phyloP scores from a whole-genome alignment of 2,113 vertebrate species.

The Scolopax mira region DNA sequence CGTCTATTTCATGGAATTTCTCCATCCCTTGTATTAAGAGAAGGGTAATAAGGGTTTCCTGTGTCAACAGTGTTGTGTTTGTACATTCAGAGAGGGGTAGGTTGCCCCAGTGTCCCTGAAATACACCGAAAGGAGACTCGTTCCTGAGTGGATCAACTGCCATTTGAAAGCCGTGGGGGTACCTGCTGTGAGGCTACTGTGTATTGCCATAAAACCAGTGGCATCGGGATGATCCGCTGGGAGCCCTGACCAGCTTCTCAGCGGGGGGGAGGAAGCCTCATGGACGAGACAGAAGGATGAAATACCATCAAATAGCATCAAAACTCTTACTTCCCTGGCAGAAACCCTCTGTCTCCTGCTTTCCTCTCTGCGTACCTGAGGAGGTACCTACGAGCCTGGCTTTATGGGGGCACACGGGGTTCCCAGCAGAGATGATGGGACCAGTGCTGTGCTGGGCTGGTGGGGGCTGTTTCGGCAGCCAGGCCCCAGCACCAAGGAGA shows the following conservation, averaged over 20 bases:
- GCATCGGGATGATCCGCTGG: rapidly evolving
- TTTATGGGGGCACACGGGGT: not conserved
- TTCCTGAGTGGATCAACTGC: not conserved
- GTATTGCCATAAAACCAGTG: not conserved
- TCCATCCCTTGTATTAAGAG: not conserved
- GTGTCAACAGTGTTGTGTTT: not conserved
- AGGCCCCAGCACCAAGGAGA: no score
- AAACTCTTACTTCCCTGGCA: not conserved
- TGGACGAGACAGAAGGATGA: not conserved
- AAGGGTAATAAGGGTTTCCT: rapidly evolving
- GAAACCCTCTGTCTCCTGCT: not conserved
- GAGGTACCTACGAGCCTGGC: rapidly evolving
- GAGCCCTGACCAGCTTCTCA: not conserved
- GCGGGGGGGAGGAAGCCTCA: not conserved
- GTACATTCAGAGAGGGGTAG: not conserved
- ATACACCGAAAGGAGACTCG: not conserved
- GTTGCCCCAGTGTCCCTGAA: not conserved
- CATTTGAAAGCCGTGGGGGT: rapidly evolving
- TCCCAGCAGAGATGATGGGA: not conserved
- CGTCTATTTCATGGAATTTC: not conserved
- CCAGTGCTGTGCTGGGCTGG: not conserved
- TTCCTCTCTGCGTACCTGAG: not conserved
- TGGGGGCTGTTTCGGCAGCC: not conserved
- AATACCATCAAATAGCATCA: not conserved
- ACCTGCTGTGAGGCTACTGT: not conserved